Base-by-base conservation (phyloP, 2,797 vertebrate species). In the Scleropages formosus region DNA sequence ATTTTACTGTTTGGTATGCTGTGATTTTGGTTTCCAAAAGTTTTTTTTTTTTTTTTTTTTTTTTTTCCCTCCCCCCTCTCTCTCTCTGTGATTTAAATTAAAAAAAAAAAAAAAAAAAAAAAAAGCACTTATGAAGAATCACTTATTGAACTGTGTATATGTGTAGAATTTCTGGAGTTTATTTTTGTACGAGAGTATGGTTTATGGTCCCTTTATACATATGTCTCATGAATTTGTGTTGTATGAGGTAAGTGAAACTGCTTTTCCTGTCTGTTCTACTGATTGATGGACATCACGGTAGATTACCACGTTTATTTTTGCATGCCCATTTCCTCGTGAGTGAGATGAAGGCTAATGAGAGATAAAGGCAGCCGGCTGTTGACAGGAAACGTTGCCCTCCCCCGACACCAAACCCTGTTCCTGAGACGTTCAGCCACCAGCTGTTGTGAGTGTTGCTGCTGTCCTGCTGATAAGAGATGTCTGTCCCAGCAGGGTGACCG, bases 361-460 rank as follows among this genome's bases (percentile, higher is more conserved):
- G 72, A 80, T 80, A 78, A 81, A 70, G 67, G 46, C 49, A 62
- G 60, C 62, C 20, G 46, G 72, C 74, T 73, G 74, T 78, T 73
- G 70, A 74, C 82, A 81, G 83, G 80, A 84, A 83, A 76, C 78
- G 76, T 49, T 68, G 74, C 7, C 49, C 49, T 12, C 49, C 49
- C 12, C 49, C 49, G 49, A n/a, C n/a, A n/a, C n/a, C 15, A 18
- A 46, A 22, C 39, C 65, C n/a, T 65, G 16, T 20, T 58, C 24
- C 24, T 4, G 20, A 68, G 65, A 26, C 9, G 46, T 53, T 51
- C 39, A 46, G 18, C 24, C 4, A 60, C 31, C 31, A 39, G 31
- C 53, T 44, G 11, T 47, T 44, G 11, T 47, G 8, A 67, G 8
- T 44, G 31, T 16, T 9, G 16, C 18, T 60, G 53, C 49, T 72